Conservation (phyloP, 2,888 invertebrate genomes). For the Hipparchia sbordonii region DNA sequence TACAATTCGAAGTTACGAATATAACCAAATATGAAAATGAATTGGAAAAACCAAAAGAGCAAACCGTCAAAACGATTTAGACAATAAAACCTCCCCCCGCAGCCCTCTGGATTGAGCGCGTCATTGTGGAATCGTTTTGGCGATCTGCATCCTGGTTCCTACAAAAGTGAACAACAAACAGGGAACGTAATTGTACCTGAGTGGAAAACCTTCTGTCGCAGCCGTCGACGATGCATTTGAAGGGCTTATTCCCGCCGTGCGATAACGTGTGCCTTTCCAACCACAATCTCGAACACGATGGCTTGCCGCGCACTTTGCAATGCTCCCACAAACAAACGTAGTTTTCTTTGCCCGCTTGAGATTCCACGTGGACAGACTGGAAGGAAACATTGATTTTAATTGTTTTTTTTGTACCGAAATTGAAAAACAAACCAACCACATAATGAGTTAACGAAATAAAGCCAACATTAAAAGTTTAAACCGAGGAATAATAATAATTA, state of each 20-base stretch:
- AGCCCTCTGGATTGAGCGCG: slow-evolving; percentile 37
- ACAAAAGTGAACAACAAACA: slow-evolving; percentile 28
- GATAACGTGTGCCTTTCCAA: slow-evolving; percentile 95
- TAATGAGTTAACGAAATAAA: neutral
- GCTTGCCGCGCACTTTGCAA: slow-evolving; percentile 96
- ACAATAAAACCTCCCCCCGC: slow-evolving; percentile 22
- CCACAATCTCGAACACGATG: slow-evolving; percentile 96
- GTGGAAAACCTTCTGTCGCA: slow-evolving; percentile 94
- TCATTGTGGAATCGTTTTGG: slow-evolving; percentile 46
- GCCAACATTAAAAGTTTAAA: neutral
- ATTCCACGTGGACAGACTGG: slow-evolving; percentile 91
- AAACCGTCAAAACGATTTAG: slow-evolving; percentile 49
- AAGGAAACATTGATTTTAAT: slow-evolving; percentile 10
- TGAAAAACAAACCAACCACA: neutral
- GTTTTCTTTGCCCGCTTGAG: slow-evolving; percentile 91
- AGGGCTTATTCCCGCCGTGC: slow-evolving; percentile 96
- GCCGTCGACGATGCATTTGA: slow-evolving; percentile 97
- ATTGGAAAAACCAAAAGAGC: slow-evolving; percentile 44
- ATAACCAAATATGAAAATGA: slow-evolving; percentile 13
- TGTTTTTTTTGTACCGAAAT: no score
- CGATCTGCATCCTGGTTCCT: slow-evolving; percentile 46
- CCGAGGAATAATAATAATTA: slow-evolving; percentile 53
- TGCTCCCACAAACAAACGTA: slow-evolving; percentile 96
- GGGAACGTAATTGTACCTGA: slow-evolving; percentile 85
- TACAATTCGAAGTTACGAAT: slow-evolving; percentile 13